Evolutionary conservation across 92 coral and sea anemone species (phyloP).

Genomic region (Zoanthus sansibaricus): DNA sequence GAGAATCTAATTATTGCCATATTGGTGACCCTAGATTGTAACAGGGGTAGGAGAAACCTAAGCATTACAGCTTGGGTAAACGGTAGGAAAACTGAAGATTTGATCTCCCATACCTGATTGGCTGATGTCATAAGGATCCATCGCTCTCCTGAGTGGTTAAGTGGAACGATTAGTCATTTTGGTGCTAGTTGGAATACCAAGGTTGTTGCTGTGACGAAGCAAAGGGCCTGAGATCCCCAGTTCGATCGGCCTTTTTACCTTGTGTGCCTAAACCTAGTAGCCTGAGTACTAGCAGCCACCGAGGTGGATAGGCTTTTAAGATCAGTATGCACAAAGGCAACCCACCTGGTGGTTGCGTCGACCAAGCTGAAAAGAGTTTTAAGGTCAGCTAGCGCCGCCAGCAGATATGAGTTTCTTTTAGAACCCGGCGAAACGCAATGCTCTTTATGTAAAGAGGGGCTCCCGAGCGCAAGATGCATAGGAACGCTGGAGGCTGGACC

Average conservation of each 20-base stretch:
- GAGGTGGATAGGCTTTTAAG: background rate
- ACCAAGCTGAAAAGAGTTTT: background rate
- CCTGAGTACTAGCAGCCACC: background rate
- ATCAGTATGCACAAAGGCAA: too few relatives aligned
- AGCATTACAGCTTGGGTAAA: conserved; percentile 54
- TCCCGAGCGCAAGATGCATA: conserved; percentile 1
- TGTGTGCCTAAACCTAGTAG: too few relatives aligned
- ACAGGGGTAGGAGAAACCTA: background rate
- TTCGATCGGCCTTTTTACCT: too few relatives aligned
- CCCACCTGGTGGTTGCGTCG: too few relatives aligned
- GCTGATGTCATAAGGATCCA: conserved; percentile 39
- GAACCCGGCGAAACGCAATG: background rate
- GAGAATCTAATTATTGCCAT: too few relatives aligned
- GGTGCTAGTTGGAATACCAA: conserved; percentile 18
- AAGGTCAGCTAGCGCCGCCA: background rate
- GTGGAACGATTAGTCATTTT: background rate
- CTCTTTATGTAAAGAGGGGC: conserved; percentile 17
- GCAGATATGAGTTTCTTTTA: too few relatives aligned
- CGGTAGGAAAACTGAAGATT: conserved; percentile 45
- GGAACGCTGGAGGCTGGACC: background rate
- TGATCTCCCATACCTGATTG: conserved; percentile 19
- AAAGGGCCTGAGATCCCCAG: conserved; percentile 17
- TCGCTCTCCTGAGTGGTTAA: background rate
- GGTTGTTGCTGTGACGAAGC: conserved; percentile 26
- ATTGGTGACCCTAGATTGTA: background rate